Evolutionary conservation across 1,140 invertebrate genomes (phyloP).

Genomic region (Pomacea maculata): DNA sequence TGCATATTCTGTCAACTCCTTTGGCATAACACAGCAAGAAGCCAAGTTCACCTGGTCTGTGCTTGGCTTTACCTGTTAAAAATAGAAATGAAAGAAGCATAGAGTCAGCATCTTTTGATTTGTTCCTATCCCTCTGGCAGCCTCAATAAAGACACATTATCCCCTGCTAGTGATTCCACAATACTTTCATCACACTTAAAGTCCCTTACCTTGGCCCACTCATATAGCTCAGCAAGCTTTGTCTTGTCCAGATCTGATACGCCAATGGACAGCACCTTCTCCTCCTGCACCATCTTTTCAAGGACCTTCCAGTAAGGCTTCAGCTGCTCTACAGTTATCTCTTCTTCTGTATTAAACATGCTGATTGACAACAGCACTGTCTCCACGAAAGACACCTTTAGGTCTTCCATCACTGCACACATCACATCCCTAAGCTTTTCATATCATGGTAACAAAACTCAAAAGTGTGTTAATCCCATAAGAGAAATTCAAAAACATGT

Average conservation of each 20-base stretch:
- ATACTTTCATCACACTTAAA: neutral
- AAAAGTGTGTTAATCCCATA: neutral
- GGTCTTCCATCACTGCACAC: conserved; percentile 71
- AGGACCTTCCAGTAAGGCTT: conserved; percentile 78
- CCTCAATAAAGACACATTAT: no score
- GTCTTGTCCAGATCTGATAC: conserved; percentile 88
- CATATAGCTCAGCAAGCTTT: conserved; percentile 79
- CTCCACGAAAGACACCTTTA: conserved; percentile 76
- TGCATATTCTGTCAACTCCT: conserved; percentile 87
- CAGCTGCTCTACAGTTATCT: conserved; percentile 69
- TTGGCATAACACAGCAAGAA: conserved; percentile 94
- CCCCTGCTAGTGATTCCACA: neutral
- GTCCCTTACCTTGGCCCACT: conserved; percentile 75
- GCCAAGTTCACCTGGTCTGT: conserved; percentile 96
- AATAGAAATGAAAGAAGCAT: neutral
- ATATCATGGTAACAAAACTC: no score
- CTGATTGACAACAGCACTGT: conserved; percentile 80
- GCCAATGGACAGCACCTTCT: conserved; percentile 79
- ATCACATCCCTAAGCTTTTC: conserved; percentile 38
- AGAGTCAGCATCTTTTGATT: no score
- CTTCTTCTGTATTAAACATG: conserved; percentile 61
- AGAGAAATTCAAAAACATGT: neutral
- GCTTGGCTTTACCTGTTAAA: conserved; percentile 79
- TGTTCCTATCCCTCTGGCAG: no score
- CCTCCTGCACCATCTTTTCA: conserved; percentile 75